Base-by-base conservation (phyloP, 2,113 vertebrate species). In the Platichthys stellatus region DNA sequence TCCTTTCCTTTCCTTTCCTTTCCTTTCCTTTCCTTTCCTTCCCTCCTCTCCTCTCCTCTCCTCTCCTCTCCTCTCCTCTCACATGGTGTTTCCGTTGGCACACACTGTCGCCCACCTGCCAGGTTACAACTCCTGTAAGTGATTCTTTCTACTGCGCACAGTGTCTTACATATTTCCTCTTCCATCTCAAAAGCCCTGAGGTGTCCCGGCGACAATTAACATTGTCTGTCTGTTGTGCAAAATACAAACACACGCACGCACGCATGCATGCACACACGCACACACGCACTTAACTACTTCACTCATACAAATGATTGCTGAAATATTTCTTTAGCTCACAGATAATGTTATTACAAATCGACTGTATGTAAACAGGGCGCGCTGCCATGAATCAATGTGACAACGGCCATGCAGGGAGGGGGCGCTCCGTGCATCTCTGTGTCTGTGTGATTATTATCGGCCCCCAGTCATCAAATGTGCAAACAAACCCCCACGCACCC, bases 301-400 rank as follows among this genome's bases (percentile, higher is more conserved):
- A 20, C 62, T 83, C 38, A 61, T 64, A 78, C 59, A 84, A 81
- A 81, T 47, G 40, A 56, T 9, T 15, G 69, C n/a, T 67, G 70
- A 76, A 71, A 84, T 81, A 83, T 75, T 81, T 86, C 38, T 11
- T 43, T 43, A 43, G 40, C 81, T 62, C 9, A 45, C 63, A 75
- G 82, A 90, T 86, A 84, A 86, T 84, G 84, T 76, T 86, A 82
- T 88, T 88, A 85, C 76, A 91, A 90, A 91, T 84, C 10, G 83
- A 89, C 72, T 76, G 65, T 56, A 77, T 83, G 66, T 73, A 67
- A 78, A 75, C 59, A 67, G 71, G 53, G 64, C 40, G 12, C 31
- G 58, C 51, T 43, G 64, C 81, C 69, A 90, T 89, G 86, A 87
- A 92, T 92, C 91, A 93, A 80, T 80, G 54, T 89, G 88, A 90